phyloP scores from a whole-genome alignment of 2,888 invertebrate species.

The Formica aserva region DNA sequence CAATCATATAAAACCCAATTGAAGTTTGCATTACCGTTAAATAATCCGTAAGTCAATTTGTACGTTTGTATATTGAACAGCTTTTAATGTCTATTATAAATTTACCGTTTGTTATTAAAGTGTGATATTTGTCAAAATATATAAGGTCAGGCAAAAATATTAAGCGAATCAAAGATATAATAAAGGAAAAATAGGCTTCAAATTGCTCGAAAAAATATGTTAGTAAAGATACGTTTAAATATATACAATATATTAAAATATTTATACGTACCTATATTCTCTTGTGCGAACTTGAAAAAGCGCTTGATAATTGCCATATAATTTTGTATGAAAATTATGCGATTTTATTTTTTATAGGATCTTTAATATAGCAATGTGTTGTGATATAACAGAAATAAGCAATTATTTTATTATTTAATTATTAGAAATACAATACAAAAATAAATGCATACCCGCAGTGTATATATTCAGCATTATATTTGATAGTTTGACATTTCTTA shows the following conservation, averaged over 20 bases:
- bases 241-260: neutral
- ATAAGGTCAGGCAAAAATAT: neutral
- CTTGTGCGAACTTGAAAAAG: neutral
- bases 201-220: neutral
- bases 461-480: too few species aligned
- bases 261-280: neutral
- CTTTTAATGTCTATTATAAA: conserved; percentile 49
- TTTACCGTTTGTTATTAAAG: conserved; percentile 37
- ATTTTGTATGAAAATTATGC: neutral
- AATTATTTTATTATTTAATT: neutral
- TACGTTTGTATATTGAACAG: conserved; percentile 46
- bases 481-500: too few species aligned
- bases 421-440: conserved; percentile 10
- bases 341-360: neutral
- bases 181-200: neutral
- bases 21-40: conserved; percentile 64
- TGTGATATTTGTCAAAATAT: neutral
- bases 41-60: conserved; percentile 57
- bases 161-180: neutral
- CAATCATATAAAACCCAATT: conserved; percentile 62
- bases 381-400: conserved; percentile 15
- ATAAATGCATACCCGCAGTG: conserved; percentile 15
- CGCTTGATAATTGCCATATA: neutral
- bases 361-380: conserved; percentile 1
- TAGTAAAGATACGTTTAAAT: neutral